Evolutionary conservation across 2,797 vertebrate genomes (phyloP).

Genomic region (Mormyrus proboscirostris): DNA sequence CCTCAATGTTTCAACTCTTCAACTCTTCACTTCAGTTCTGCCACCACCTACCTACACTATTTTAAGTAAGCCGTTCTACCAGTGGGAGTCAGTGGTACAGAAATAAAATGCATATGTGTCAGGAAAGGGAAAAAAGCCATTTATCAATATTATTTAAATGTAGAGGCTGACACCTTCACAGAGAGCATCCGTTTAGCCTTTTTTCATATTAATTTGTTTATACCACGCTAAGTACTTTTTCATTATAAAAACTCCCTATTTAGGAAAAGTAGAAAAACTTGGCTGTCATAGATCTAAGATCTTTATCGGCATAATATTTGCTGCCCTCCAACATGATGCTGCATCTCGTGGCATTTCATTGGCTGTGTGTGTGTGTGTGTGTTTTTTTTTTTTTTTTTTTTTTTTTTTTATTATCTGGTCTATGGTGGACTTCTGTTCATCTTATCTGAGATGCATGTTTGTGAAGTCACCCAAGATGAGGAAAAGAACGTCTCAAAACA

Average conservation of each 20-base stretch:
- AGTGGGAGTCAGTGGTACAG: background rate
- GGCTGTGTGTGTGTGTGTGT: background rate
- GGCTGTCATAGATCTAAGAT: background rate
- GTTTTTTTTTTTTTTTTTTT: no score
- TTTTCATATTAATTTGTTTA: background rate
- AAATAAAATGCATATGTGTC: background rate
- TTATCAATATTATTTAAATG: background rate
- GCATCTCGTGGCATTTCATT: background rate
- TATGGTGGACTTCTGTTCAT: background rate
- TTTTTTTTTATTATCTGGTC: background rate
- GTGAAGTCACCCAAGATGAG: background rate
- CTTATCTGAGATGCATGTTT: background rate
- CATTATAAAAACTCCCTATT: background rate
- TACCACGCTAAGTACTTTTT: background rate
- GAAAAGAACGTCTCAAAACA: background rate
- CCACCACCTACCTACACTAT: slow-evolving; percentile 1
- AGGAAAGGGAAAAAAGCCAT: background rate
- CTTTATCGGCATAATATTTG: background rate
- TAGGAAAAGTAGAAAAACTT: background rate
- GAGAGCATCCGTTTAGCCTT: background rate
- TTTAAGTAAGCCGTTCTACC: background rate
- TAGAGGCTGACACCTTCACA: background rate
- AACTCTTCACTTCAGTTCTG: background rate
- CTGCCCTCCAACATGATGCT: background rate
- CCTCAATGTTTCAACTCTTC: background rate